phyloP scores from a whole-genome alignment of 2,888 invertebrate genomes.

The Microctonus brassicae region DNA sequence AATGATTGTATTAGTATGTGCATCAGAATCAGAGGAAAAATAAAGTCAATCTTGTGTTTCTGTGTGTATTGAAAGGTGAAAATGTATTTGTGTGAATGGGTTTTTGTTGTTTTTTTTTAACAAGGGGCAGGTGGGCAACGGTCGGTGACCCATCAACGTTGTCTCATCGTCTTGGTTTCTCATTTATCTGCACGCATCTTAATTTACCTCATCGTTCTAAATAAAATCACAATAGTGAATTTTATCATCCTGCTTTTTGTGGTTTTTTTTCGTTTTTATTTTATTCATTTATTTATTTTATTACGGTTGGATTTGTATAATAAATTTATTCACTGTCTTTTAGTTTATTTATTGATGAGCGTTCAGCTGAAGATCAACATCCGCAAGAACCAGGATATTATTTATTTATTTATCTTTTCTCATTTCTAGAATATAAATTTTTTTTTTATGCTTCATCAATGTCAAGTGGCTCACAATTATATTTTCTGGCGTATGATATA shows the following conservation, averaged over 20 bases:
- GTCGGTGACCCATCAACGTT: constrained; percentile 51
- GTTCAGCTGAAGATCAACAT: too few relatives aligned
- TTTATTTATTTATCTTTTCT: neutral
- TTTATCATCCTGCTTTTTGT: too few relatives aligned
- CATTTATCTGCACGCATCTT: constrained; percentile 16
- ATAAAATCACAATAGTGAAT: neutral
- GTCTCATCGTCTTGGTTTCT: constrained; percentile 37
- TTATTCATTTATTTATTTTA: too few relatives aligned
- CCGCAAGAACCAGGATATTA: too few relatives aligned
- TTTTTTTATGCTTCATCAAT: constrained; percentile 14
- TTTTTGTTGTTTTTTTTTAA: too few relatives aligned
- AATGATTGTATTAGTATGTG: constrained; percentile 32
- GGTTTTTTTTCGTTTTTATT: too few relatives aligned
- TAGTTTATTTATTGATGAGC: too few relatives aligned
- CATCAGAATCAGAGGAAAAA: neutral
- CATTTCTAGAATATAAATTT: neutral
- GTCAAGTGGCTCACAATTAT: neutral
- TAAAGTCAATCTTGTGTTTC: neutral
- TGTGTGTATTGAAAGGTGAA: too few relatives aligned
- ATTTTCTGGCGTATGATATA: constrained; percentile 2
- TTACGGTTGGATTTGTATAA: too few relatives aligned
- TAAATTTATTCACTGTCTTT: too few relatives aligned
- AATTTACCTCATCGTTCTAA: constrained; percentile 3
- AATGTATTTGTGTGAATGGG: too few relatives aligned
- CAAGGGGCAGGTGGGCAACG: constrained; percentile 38